phyloP scores from a whole-genome alignment of 2,113 vertebrate species.

The Myocastor coypus region DNA sequence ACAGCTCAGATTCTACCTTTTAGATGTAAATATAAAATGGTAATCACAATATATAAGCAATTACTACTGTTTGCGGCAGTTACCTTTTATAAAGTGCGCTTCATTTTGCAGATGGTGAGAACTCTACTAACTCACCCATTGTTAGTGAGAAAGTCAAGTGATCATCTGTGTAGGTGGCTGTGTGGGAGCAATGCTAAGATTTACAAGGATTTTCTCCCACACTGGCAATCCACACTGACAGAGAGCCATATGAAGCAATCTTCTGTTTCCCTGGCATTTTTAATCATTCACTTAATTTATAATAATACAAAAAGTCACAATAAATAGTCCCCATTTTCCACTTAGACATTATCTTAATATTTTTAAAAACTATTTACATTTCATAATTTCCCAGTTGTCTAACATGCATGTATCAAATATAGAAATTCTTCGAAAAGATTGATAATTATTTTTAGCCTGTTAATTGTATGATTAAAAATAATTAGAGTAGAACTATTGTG shows the following conservation, averaged over 20 bases:
- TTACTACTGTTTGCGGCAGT: slow-evolving; percentile 78
- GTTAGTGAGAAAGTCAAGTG: slow-evolving; percentile 89
- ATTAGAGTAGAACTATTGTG: too few species aligned
- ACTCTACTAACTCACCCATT: slow-evolving; percentile 88
- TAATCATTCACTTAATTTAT: slow-evolving; percentile 85
- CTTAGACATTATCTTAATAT: slow-evolving; percentile 61
- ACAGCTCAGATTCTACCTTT: slow-evolving; percentile 25
- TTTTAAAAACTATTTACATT: slow-evolving; percentile 40
- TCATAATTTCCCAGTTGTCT: slow-evolving; percentile 50
- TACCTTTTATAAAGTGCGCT: slow-evolving; percentile 83
- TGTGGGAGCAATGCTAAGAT: slow-evolving; percentile 89
- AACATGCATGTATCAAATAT: slow-evolving; percentile 72
- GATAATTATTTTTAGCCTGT: slow-evolving; percentile 69
- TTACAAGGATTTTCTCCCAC: slow-evolving; percentile 89
- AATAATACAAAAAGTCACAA: slow-evolving; percentile 81
- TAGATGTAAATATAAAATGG: slow-evolving; percentile 70
- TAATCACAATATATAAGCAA: slow-evolving; percentile 79
- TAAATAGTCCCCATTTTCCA: slow-evolving; percentile 78
- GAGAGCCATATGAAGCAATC: slow-evolving; percentile 84
- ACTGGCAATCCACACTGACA: slow-evolving; percentile 84
- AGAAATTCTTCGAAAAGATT: slow-evolving; percentile 66
- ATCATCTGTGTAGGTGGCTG: slow-evolving; percentile 88
- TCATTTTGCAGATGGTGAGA: slow-evolving; percentile 89
- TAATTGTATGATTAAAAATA: slow-evolving; percentile 72
- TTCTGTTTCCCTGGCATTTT: slow-evolving; percentile 85